Base-by-base conservation (phyloP, 2,113 vertebrate genomes). In the Pelobates fuscus region DNA sequence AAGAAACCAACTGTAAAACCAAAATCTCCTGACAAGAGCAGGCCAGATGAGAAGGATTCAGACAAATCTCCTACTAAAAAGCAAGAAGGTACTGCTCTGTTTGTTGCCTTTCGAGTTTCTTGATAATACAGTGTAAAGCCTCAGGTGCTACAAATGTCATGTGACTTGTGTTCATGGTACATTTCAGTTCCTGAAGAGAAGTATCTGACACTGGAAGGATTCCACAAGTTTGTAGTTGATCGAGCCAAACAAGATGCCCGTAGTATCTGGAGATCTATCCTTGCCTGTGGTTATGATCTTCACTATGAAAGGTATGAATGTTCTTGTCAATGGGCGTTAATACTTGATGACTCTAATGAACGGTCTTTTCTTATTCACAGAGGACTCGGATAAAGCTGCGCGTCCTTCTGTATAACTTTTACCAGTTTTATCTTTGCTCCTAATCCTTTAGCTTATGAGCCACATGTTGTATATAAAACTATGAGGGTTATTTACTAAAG, bases 21-120 rank as follows among this genome's bases (percentile, higher is more conserved):
- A 2, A 97, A 98, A 79, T 98, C 97, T 78, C 96, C 96, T 1
- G 97, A 99, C 81, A 98, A 98, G 85, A 89, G 91, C 70, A 93
- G 94, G 77, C 93, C 96, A 23, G 97, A 99, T 0, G 97, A 99
- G 67, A 99, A 99, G 81, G 97, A 99, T 78, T 87, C 93, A 1
- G 97, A 99, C 55, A 99, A 98, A 73, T 97, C 94, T 43, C 95
- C 96, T 65, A 93, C 95, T 54, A 99, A 98, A 87, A 99, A 99
- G 78, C 91, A 88, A 46, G 97, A 99, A 89, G 95, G 96, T 98
- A 80, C n/a, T 37, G 27, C 8, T 20, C 1, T 30, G 2, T 62
- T 32, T 67, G 18, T 21, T 37, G 1, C 18, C 7, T 29, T 15
- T 10, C 12, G 17, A 15, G 17, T 2, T 49, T 14, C n/a, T n/a